Base-by-base conservation (phyloP, 2,113 vertebrate genomes). In the Probosciger aterrimus region DNA sequence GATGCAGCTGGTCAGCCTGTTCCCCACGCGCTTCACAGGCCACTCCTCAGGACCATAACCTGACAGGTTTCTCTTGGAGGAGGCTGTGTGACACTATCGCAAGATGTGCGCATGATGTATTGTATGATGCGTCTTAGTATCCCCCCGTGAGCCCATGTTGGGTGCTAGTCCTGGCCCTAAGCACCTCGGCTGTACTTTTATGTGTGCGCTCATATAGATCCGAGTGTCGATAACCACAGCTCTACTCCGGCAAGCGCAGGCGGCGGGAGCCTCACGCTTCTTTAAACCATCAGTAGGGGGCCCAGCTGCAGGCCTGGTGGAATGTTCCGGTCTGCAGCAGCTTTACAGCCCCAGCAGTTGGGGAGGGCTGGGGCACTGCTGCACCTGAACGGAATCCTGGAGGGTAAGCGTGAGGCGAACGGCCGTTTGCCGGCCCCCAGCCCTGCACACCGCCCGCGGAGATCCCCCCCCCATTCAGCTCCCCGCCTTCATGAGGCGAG, bases 401-500 rank as follows among this genome's bases (percentile, higher is more conserved):
- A 7, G 20, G 13, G 20, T 14, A 20, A 9, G 2, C 8, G 55
- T 4, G 20, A 22, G 8, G 4, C 8, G 8, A 22, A 8, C 33
- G 4, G 8, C 33, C 31, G 13, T 4, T 1, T 8, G 5, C 19
- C 5, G 1, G 18, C 53, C 31, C 30, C 30, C 5, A 33, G 19
- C 19, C 31, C 33, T 13, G 6, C 13, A 33, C 5, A 57, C 31
- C 12, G 10, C 28, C 28, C 10, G 6, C 50, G 1, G 6, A 6
- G 10, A 18, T 10, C 9, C 4, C 19, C 27, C 15, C n/a, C n/a
- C n/a, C 4, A 3, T 3, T 8, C 49, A 15, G 9, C 15, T 4
- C 8, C 12, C 31, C 1, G 12, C 13, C 13, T 3, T 4, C 24
- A 24, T 27, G 24, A 14, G 1, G 20, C 13, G 55, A 14, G 8